A percentile compares a stretch with the other conserved stretches of the same genome.
phyloP scores from a whole-genome alignment of 1,140 invertebrate genomes.

The Macrobrachium nipponense region DNA sequence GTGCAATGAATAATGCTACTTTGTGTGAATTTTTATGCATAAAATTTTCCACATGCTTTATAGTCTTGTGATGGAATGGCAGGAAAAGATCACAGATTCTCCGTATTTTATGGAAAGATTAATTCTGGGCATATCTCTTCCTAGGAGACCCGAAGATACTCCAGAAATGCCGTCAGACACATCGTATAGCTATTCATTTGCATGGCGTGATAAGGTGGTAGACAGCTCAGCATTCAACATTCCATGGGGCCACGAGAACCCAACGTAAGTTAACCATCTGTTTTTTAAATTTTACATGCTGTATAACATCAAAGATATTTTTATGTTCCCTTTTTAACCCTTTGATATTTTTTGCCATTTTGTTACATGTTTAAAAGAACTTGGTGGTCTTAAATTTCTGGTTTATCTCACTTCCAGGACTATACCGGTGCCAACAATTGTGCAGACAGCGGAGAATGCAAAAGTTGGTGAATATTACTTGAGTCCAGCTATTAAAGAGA shows the following conservation, averaged over 20 bases:
- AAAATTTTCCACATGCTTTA: too few relatives aligned
- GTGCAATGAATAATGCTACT: too few relatives aligned
- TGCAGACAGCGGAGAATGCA: conserved; percentile 67
- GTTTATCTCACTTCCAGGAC: not conserved
- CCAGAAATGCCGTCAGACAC: conserved; percentile 59
- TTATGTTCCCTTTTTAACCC: too few relatives aligned
- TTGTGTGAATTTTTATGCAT: too few relatives aligned
- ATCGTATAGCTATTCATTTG: conserved; percentile 81
- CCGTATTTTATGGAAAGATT: too few relatives aligned
- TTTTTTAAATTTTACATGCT: too few relatives aligned
- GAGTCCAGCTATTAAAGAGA: conserved; percentile 43
- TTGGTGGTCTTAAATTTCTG: too few relatives aligned
- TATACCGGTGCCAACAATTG: conserved; percentile 65
- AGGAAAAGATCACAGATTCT: too few relatives aligned
- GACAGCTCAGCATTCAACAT: conserved; percentile 82
- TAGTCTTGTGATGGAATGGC: too few relatives aligned
- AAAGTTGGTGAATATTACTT: conserved; percentile 55
- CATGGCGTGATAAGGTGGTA: conserved; percentile 85
- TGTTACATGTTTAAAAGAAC: too few relatives aligned
- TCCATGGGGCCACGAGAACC: conserved; percentile 82
- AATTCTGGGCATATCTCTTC: not conserved
- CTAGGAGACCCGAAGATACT: conserved; percentile 48
- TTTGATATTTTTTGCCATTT: too few relatives aligned
- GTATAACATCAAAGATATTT: too few relatives aligned
- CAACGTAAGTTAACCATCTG: conserved; percentile 69